phyloP scores from a whole-genome alignment of 2,113 vertebrate genomes.

The Heterocephalus glaber region DNA sequence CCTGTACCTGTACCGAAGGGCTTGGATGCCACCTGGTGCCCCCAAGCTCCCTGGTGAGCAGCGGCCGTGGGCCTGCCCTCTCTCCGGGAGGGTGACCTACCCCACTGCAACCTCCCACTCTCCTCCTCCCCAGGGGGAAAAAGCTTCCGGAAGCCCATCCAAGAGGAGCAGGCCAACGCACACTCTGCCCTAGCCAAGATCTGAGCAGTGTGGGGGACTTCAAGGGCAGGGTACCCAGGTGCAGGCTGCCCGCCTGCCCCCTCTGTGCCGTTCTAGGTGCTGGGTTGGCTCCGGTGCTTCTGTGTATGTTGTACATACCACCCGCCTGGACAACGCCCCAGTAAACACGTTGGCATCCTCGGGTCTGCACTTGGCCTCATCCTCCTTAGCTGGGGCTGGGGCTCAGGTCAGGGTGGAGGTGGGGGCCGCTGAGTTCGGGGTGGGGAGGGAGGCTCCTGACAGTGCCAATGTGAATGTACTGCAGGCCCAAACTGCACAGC shows the following conservation, averaged over 20 bases:
- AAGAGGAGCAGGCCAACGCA: constrained; percentile 83
- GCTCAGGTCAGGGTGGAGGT: background rate
- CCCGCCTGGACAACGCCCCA: background rate
- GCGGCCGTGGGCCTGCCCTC: fast-evolving
- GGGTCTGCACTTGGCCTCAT: background rate
- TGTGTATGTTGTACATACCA: constrained; percentile 72
- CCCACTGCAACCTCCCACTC: too few relatives aligned
- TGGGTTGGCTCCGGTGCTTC: background rate
- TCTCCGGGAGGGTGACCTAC: too few relatives aligned
- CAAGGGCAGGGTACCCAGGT: background rate
- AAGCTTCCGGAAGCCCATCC: constrained; percentile 82
- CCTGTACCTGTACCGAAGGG: constrained; percentile 60
- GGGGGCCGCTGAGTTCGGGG: too few relatives aligned
- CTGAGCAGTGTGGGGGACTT: constrained; percentile 58
- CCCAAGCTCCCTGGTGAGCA: constrained; percentile 62
- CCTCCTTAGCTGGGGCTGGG: background rate
- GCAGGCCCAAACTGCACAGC: background rate
- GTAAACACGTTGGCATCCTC: constrained; percentile 36
- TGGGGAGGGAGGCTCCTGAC: background rate
- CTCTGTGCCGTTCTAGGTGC: constrained; percentile 68
- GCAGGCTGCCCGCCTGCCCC: background rate
- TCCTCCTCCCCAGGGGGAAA: constrained; percentile 67
- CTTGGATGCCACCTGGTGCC: background rate
- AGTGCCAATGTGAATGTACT: too few relatives aligned
- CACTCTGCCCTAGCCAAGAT: constrained; percentile 82